Percentiles rank a stretch among this genome's conserved stretches.
Evolutionary conservation across 2,888 invertebrate genomes (phyloP).

Genomic region (Hemaris fuciformis): DNA sequence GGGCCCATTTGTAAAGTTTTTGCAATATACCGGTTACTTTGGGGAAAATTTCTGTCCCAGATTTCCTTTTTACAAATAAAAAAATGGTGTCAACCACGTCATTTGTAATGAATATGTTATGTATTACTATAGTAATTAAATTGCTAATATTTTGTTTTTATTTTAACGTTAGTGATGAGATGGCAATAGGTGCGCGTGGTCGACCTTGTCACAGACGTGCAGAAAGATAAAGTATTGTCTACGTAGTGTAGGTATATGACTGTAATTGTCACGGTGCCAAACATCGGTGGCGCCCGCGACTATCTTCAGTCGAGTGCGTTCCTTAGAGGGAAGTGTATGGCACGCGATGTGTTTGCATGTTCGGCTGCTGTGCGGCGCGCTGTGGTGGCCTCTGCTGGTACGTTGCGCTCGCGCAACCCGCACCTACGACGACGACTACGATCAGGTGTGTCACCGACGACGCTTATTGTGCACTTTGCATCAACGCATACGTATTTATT

Average conservation of each 20-base stretch:
- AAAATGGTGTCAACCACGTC: too few species aligned
- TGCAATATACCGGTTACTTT: background rate
- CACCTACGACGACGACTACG: conserved; percentile 75
- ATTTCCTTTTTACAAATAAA: too few species aligned
- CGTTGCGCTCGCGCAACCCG: conserved; percentile 69
- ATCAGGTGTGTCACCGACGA: conserved; percentile 72
- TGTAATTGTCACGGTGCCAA: conserved; percentile 76
- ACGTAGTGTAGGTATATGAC: conserved; percentile 39
- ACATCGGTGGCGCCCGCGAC: conserved; percentile 64
- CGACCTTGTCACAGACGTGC: conserved; percentile 55
- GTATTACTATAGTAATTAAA: background rate
- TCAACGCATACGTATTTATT: conserved; percentile 44
- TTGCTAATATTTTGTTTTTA: background rate
- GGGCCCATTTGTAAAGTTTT: conserved; percentile 25
- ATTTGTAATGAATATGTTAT: too few species aligned
- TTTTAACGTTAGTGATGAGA: conserved; percentile 7
- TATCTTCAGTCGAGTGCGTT: conserved; percentile 76
- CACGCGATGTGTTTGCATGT: conserved; percentile 78
- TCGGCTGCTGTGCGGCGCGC: conserved; percentile 77
- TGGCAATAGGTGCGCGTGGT: conserved; percentile 23
- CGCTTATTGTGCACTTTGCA: conserved; percentile 60
- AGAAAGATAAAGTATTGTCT: conserved; percentile 65
- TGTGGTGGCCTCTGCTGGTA: conserved; percentile 77
- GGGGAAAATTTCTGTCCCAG: too few species aligned
- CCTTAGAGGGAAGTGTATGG: conserved; percentile 79